Base-by-base conservation (phyloP, 1,140 invertebrate species). In the Sminthurides bifidus region DNA sequence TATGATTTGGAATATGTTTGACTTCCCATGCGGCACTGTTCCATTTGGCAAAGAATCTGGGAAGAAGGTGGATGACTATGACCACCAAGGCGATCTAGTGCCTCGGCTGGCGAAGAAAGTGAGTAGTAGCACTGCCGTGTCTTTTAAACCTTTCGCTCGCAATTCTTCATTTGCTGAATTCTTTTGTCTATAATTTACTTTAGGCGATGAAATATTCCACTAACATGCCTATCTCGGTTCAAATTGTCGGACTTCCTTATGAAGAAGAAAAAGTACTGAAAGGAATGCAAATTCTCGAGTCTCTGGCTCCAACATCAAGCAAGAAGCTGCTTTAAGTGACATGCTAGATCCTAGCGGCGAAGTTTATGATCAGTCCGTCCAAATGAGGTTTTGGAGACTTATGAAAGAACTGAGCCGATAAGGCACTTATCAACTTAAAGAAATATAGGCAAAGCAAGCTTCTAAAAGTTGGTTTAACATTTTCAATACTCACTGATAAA, bases 171-270 rank as follows among this genome's bases (percentile, higher is more conserved):
- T 29, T 43, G n/a, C 24, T 43, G 35, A 46, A 23, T 46, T 26
- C 17, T 31, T 35, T 33, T 17, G 10, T n/a, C 35, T 31, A 33
- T 33, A 12, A 49, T 19, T 10, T 23, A 23, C 27, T 52, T 5
- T 26, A 62, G 60, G 56, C 35, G 26, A 23, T 27, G 0, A 33
- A 38, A 24, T 26, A 63, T 14, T 59, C 69, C 3, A 59, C 58
- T 8, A 69, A 69, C 19, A 63, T 72, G 57, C 72, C 72, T 4
- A 60, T 73, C 6, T 64, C 64, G 44, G 68, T 73, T 8, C 72
- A 73, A 62, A 50, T 72, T 5, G 67, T 71, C 12, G 67, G 66
- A 0, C 65, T 70, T 8, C 72, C 72, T 8, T 73, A 63, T 65
- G 60, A 68, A 49, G 72, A 73, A 52, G 72, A 73, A 60, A 45